Evolutionary conservation across 1,140 invertebrate species (phyloP).

Genomic region (Drosophila punjabiensis): DNA sequence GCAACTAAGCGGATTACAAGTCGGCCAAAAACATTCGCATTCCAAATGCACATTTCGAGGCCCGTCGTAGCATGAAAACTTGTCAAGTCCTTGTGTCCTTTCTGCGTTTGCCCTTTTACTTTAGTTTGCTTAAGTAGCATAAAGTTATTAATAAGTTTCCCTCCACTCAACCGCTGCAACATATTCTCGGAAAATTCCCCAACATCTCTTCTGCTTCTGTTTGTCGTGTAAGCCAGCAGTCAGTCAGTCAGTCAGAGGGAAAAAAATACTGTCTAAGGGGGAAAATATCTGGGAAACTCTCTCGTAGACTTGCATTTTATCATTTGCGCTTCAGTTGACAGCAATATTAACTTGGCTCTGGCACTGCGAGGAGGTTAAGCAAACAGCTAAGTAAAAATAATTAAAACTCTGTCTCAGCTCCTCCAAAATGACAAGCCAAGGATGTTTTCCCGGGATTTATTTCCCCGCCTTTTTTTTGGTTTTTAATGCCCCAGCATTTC

Average conservation of each 20-base stretch:
- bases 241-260: conserved; percentile 15
- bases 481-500: conserved; percentile 32
- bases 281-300: conserved; percentile 12
- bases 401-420: conserved; percentile 64
- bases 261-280: background rate
- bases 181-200: conserved; percentile 20
- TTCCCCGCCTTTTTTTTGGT: conserved; percentile 9
- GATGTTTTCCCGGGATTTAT: conserved; percentile 37
- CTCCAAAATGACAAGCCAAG: conserved; percentile 42
- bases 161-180: conserved; percentile 48
- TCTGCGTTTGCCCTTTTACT: conserved; percentile 48
- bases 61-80: conserved; percentile 52
- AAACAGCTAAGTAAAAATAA: conserved; percentile 76
- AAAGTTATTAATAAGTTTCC: conserved; percentile 80
- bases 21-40: conserved; percentile 60
- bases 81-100: conserved; percentile 49
- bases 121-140: conserved; percentile 72
- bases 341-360: conserved; percentile 66
- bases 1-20: conserved; percentile 68
- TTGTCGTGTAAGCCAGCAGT: conserved; percentile 52
- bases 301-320: conserved; percentile 69
- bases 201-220: conserved; percentile 11
- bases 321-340: conserved; percentile 74
- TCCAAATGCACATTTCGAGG: conserved; percentile 54
- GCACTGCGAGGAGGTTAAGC: conserved; percentile 36